Evolutionary conservation across 37 sponge, comb jelly and placozoan genomes (phyloP).

Genomic region (Spongia lamella): DNA sequence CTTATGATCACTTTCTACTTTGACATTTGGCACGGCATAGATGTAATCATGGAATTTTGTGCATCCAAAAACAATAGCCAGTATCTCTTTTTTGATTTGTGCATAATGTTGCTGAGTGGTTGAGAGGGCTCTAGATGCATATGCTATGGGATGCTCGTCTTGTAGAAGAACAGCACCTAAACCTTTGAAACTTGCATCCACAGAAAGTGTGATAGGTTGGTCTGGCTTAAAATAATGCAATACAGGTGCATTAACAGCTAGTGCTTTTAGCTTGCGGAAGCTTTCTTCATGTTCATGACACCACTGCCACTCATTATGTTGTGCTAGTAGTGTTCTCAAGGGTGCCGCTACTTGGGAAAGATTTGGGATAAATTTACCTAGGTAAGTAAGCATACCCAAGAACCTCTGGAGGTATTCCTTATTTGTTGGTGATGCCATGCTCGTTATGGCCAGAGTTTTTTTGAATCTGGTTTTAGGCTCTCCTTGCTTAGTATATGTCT

Average conservation of each 20-base stretch:
- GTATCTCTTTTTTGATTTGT: not conserved
- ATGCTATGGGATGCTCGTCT: not conserved
- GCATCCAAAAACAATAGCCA: not conserved
- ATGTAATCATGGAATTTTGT: slow-evolving; percentile 10
- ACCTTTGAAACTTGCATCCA: slow-evolving; percentile 6
- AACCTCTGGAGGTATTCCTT: not conserved
- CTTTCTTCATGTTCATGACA: not conserved
- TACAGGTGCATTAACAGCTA: not conserved
- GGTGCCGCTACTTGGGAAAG: too few relatives aligned
- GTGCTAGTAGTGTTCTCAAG: not conserved
- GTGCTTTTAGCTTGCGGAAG: not conserved
- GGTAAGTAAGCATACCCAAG: slow-evolving; percentile 5
- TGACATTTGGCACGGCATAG: not conserved
- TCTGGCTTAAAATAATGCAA: not conserved
- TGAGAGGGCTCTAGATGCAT: not conserved
- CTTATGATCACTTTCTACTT: slow-evolving; percentile 1
- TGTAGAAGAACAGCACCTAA: slow-evolving; percentile 2
- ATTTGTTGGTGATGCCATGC: too few relatives aligned
- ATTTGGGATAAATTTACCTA: too few relatives aligned
- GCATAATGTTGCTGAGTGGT: slow-evolving; percentile 6
- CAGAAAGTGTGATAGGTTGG: not conserved
- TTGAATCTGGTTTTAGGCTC: too few relatives aligned
- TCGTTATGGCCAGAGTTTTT: too few relatives aligned
- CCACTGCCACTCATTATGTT: slow-evolving; percentile 7
- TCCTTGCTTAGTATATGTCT: too few relatives aligned